Evolutionary conservation across 2,797 vertebrate genomes (phyloP).

Genomic region (Pseudopleuronectes americanus): DNA sequence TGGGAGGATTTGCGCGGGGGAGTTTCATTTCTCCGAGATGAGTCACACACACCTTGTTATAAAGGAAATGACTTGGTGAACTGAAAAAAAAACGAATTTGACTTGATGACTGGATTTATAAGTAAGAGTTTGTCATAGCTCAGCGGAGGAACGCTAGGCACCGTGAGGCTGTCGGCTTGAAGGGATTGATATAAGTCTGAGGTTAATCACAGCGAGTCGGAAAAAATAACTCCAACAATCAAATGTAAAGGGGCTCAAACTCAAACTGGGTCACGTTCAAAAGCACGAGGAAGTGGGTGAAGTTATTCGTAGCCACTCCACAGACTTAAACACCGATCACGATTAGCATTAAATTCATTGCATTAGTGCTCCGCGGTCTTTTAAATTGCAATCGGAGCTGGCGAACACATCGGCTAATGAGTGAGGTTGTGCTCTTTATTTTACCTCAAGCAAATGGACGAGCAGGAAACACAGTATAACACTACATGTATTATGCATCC

Average conservation of each 20-base stretch:
- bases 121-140: constrained; percentile 48
- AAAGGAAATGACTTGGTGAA: constrained; percentile 29
- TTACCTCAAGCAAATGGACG: constrained; percentile 50
- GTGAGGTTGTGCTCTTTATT: constrained; percentile 6
- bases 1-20: constrained; percentile 39
- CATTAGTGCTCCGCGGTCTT: constrained; percentile 12
- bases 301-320: constrained; percentile 13
- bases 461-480: constrained; percentile 15
- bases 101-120: constrained; percentile 54
- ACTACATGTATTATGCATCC: constrained; percentile 55
- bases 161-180: constrained; percentile 42
- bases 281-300: constrained; percentile 15
- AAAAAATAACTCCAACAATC: constrained; percentile 36
- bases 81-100: constrained; percentile 40
- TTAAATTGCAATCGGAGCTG: constrained; percentile 10
- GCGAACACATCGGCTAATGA: constrained; percentile 25
- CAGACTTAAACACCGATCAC: constrained; percentile 3
- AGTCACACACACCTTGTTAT: constrained; percentile 37
- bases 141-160: constrained; percentile 8
- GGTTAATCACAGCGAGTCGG: constrained; percentile 32
- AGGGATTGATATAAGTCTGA: constrained; percentile 31
- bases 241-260: constrained; percentile 1
- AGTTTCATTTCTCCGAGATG: constrained; percentile 56
- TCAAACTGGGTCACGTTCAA: constrained; percentile 12
- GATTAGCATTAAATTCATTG: constrained; percentile 13